Evolutionary conservation across 2,888 invertebrate genomes (phyloP).

Genomic region (Sericinus montela): DNA sequence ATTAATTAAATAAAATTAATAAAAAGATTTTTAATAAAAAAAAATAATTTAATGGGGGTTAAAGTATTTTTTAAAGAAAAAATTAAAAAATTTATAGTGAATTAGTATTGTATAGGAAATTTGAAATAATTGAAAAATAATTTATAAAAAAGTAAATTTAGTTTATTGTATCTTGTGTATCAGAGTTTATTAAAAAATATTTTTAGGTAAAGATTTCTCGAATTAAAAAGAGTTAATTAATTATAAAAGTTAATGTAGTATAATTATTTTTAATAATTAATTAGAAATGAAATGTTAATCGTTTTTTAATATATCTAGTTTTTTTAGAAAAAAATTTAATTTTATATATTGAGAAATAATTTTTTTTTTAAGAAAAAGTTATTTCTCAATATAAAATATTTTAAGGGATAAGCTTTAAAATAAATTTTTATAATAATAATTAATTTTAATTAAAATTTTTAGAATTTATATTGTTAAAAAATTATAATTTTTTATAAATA

Average conservation of each 20-base stretch:
- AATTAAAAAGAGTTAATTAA: constrained; percentile 81
- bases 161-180: no score
- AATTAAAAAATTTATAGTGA: no score
- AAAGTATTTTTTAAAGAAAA: no score
- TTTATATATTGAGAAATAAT: constrained; percentile 57
- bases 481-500: constrained; percentile 71
- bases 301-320: constrained; percentile 84
- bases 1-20: no score
- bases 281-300: constrained; percentile 83
- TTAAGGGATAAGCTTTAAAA: no score
- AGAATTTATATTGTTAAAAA: constrained; percentile 79
- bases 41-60: no score
- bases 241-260: constrained; percentile 78
- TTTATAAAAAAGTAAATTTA: no score
- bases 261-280: constrained; percentile 81
- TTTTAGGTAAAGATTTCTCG: constrained; percentile 69
- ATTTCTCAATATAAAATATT: no score
- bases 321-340: constrained; percentile 79
- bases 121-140: no score
- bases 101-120: no score
- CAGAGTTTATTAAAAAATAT: constrained; percentile 80
- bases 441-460: constrained; percentile 49
- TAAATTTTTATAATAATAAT: no score
- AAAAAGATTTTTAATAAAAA: no score
- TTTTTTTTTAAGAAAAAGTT: neutral